Conservation (phyloP, 1,140 invertebrate genomes). For the Linepithema humile region DNA sequence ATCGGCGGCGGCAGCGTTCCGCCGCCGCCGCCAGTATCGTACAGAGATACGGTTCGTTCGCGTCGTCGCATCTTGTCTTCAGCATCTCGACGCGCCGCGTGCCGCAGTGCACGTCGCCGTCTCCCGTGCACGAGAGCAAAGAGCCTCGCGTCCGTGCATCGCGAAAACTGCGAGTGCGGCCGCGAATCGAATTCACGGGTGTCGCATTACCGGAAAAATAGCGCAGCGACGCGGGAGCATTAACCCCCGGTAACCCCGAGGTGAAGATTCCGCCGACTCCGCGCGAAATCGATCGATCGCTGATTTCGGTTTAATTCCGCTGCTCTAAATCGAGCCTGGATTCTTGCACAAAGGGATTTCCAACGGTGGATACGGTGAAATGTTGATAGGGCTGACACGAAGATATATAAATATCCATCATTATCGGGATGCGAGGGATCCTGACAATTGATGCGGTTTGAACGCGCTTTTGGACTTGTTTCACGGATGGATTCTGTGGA, state of each 20-base stretch:
- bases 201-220: not conserved
- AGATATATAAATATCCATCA: not conserved
- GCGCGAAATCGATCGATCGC: conserved; percentile 34
- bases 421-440: not conserved
- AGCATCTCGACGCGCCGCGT: not conserved
- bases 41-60: conserved; percentile 68
- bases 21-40: conserved; percentile 65
- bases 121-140: too few species aligned
- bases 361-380: not conserved
- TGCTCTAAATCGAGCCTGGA: not conserved
- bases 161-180: not conserved
- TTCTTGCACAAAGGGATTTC: not conserved
- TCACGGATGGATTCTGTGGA: not conserved
- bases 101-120: not conserved
- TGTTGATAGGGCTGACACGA: not conserved
- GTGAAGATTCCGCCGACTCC: not conserved
- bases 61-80: conserved; percentile 52
- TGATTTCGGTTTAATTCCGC: not conserved
- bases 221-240: conserved; percentile 9
- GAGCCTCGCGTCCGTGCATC: not conserved
- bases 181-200: not conserved
- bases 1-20: conserved; percentile 31
- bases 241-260: conserved; percentile 46
- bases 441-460: not conserved
- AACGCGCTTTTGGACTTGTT: not conserved